These are phyloP conservation scores for Dendrocopos noguchii DNA, from an alignment of 2,113 vertebrate genomes.

Conservation along the genomic window DNA sequence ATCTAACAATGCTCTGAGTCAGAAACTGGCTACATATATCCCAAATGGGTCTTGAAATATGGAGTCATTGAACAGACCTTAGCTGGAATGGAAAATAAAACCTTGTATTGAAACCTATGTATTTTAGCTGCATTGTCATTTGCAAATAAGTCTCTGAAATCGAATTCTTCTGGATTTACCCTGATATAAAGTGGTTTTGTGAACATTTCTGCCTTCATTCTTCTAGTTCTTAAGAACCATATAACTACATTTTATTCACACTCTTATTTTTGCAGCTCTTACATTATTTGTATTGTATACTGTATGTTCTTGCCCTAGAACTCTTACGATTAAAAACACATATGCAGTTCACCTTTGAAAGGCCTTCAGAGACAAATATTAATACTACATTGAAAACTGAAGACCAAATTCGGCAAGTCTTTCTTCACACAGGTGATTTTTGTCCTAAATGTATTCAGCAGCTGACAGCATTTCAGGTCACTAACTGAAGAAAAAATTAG, in stretches of 20 bases:
- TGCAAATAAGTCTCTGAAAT: background rate
- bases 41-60: background rate
- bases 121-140: background rate
- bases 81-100: background rate
- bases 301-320: background rate
- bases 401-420: background rate
- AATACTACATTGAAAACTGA: background rate
- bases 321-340: background rate
- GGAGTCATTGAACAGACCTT: background rate
- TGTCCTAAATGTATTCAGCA: background rate
- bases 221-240: background rate
- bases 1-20: background rate
- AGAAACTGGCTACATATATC: background rate
- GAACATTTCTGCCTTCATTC: background rate
- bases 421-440: background rate
- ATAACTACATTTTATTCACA: background rate
- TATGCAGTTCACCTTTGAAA: background rate
- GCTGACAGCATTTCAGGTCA: background rate
- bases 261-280: background rate
- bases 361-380: background rate
- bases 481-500: background rate
- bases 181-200: background rate
- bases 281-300: background rate
- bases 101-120: background rate
- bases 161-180: background rate